A percentile compares a stretch with the other conserved stretches of the same genome.
Evolutionary conservation across 1,140 invertebrate species (phyloP).

Genomic region (Cepaea nemoralis): DNA sequence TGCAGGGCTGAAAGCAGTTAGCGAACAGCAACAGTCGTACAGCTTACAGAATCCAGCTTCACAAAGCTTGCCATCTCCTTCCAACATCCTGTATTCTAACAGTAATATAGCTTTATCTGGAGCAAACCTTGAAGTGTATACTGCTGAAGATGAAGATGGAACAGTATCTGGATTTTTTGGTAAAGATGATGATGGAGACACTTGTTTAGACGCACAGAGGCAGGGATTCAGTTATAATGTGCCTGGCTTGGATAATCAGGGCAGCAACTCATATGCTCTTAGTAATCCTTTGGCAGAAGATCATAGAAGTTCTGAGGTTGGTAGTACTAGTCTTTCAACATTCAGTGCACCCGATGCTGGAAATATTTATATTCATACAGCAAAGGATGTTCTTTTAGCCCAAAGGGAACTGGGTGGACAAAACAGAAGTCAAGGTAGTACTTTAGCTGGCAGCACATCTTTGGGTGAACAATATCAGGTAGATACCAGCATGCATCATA

Average conservation of each 20-base stretch:
- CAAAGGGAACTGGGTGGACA: not conserved
- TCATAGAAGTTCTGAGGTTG: conserved; percentile 49
- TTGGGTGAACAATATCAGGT: not conserved
- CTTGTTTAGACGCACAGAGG: not conserved
- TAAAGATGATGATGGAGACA: conserved; percentile 34
- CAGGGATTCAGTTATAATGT: not conserved
- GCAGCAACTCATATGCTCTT: not conserved
- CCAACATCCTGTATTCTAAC: not conserved
- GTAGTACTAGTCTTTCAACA: conserved; percentile 52
- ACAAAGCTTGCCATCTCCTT: not conserved
- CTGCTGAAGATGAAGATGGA: conserved; percentile 36
- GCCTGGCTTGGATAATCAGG: not conserved
- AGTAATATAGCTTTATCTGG: too few species aligned
- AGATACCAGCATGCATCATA: not conserved
- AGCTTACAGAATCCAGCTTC: too few species aligned
- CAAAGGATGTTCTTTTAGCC: conserved; percentile 19
- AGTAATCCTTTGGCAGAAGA: not conserved
- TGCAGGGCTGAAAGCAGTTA: too few species aligned
- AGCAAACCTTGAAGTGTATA: not conserved
- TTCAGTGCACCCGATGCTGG: conserved; percentile 35
- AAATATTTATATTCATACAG: conserved; percentile 16
- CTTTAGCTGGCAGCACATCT: too few species aligned
- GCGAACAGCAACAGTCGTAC: too few species aligned
- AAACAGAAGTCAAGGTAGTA: not conserved
- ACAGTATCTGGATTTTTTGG: conserved; percentile 45